Evolutionary conservation across 1,140 invertebrate genomes (phyloP), one percentile per base, ranked within the genome.

Genomic region (Prorops nasuta): DNA sequence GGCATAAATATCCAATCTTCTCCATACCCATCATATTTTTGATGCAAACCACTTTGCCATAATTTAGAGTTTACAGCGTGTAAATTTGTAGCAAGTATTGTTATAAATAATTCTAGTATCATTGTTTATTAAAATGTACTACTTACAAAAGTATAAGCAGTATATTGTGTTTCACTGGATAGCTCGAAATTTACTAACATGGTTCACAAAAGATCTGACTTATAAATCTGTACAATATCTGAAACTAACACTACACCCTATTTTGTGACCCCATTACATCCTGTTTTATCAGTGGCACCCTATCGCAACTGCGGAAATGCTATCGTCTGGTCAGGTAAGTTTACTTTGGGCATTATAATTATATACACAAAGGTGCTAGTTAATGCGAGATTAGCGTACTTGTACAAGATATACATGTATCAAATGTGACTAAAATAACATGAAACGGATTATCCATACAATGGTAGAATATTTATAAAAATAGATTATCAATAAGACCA

Each of bases 1-100:
- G 84, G 83, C 70, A 86, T 81, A 43, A 84, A 82, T 36, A 85
- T 83, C 84, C 84, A 86, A 12, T 81, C 81, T 49, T 77, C 77
- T 15, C 81, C 82, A 51, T 83, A 83, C 14, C 70, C 69, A 17
- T 76, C 74, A 34, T 76, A 75, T 31, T 64, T 73, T 42, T 67
- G 48, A 15, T 51, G 61, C 20, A 76, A 49, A 19, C 57, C 54
- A 37, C 63, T 71, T 1, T 70, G 46, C 56, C 63, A 67, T n/a
- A 37, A 3, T 39, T 20, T 12, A 3, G 14, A 42, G 22, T 21
- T 28, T 3, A 17, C 15, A 20, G 21, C 9, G 37, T 38, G 14
- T 15, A 7, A 42, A 22, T 17, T 32, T 31, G 19, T 2, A n/a
- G 50, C 1, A 10, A 43, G 3, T 2, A 31, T 7, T 3, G 17